Base-by-base conservation (phyloP, 2,113 vertebrate genomes). In the Heterotilapia buettikoferi region DNA sequence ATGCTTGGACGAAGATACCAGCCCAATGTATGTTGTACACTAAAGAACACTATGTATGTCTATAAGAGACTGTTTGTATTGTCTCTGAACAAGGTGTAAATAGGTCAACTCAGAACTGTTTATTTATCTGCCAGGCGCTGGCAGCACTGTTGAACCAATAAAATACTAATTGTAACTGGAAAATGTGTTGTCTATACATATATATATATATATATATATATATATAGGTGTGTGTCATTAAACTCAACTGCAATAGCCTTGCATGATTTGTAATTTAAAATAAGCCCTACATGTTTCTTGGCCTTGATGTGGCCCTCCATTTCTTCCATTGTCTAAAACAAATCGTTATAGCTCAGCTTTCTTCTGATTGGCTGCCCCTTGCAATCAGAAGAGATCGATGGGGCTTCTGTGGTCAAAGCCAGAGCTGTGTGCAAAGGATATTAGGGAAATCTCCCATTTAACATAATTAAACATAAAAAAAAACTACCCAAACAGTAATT, bases 101-200 rank as follows among this genome's bases (percentile, higher is more conserved):
- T 95, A 93, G 50, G 88, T 86, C 10, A 90, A 92, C 79, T 93
- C 87, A 91, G 57, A 91, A 92, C 78, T 92, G 91, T 92, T 92
- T 95, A 94, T 94, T 93, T 89, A 93, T 94, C 93, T 92, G 93
- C 83, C 88, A 91, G 89, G 50, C 16, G 16, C 54, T 90, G 93
- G 80, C 90, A 93, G 68, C 92, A 87, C 87, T 91, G 92, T 93
- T 84, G 80, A 93, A 91, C 78, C 83, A 96, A 96, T 95, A 95
- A 96, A 96, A 85, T 91, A 84, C 91, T 85, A 90, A 94, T 89
- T 94, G 90, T 94, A 92, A 91, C 90, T 91, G 63, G 84, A 85
- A 82, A 29, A 68, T 52, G 53, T 57, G n/a, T 14, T 24, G 33
- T 13, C 61, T 19, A 33, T 1, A 47, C n/a, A n/a, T 18, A 7